A percentile compares a stretch with the other conserved stretches of the same genome.
Evolutionary conservation across 2,113 vertebrate genomes (phyloP).

Genomic region (Ptilonorhynchus violaceus): DNA sequence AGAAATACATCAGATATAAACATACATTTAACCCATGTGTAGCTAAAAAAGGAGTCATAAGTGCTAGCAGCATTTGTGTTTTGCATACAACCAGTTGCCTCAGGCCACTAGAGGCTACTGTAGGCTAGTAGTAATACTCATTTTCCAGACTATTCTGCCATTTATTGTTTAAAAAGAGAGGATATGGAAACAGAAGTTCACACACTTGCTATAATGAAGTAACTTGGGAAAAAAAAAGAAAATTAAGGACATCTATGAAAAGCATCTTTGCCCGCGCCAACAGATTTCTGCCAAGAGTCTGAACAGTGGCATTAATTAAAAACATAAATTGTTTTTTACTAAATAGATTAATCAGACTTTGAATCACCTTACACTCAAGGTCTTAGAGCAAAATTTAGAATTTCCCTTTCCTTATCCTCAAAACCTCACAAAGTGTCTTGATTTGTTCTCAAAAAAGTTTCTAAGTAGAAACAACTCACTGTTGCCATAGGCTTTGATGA

Average conservation of each 20-base stretch:
- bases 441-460: not conserved
- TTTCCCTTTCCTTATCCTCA: not conserved
- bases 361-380: not conserved
- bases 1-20: not conserved
- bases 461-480: not conserved
- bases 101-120: slow-evolving; percentile 66
- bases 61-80: not conserved
- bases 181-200: not conserved
- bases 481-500: not conserved
- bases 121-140: slow-evolving; percentile 35
- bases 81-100: slow-evolving; percentile 11
- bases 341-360: not conserved
- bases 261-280: not conserved
- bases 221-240: not conserved
- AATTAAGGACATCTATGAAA: not conserved
- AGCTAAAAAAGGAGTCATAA: not conserved
- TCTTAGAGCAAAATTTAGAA: not conserved
- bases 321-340: not conserved
- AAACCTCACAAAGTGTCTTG: not conserved
- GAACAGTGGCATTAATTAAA: not conserved
- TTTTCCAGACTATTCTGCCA: slow-evolving; percentile 21
- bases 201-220: not conserved
- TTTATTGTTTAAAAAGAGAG: not conserved
- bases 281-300: not conserved
- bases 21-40: not conserved